Base-by-base conservation (phyloP, 2,797 vertebrate genomes). In the Rhinatrema bivittatum region DNA sequence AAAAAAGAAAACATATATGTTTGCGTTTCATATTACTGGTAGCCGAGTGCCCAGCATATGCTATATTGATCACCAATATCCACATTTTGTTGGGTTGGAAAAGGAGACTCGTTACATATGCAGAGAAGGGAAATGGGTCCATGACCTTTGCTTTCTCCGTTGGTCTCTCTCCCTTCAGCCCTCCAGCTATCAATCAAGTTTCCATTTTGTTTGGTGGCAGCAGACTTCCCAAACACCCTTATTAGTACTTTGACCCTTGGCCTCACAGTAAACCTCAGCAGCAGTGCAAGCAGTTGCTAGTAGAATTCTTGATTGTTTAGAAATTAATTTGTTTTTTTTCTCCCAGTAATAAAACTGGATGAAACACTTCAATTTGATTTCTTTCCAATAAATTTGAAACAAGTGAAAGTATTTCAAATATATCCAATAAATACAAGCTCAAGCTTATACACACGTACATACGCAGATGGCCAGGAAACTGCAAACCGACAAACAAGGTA, bases 151-250 rank as follows among this genome's bases (percentile, higher is more conserved):
- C 83, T 85, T 88, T 88, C 85, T 85, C 74, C 62, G 76, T 65
- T 79, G 74, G 72, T 51, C 66, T 42, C 68, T 85, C 72, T 79
- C 72, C 70, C 81, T 77, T 74, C 74, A 78, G 62, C 68, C 84
- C 81, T 79, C 78, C 60, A 90, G 84, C 91, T 89, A 97, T 98
- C 89, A 93, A 97, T 97, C 92, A 97, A 89, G 86, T 91, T 94
- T 93, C 89, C 91, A 95, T 98, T 94, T 91, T 93, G 87, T 88
- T 89, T 88, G 84, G 74, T 91, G 94, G 91, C 91, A 96, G 91
- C 81, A 93, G 89, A 94, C 91, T 92, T 89, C 88, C 88, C 88
- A 90, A 94, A 95, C 88, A 91, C 85, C 90, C 88, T 89, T 92
- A 94, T 91, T 95, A 93, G 91, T 84, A 87, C 80, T 82, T 79